Evolutionary conservation across 2,888 invertebrate genomes (phyloP).

Genomic region (Carterocephalus palaemon): DNA sequence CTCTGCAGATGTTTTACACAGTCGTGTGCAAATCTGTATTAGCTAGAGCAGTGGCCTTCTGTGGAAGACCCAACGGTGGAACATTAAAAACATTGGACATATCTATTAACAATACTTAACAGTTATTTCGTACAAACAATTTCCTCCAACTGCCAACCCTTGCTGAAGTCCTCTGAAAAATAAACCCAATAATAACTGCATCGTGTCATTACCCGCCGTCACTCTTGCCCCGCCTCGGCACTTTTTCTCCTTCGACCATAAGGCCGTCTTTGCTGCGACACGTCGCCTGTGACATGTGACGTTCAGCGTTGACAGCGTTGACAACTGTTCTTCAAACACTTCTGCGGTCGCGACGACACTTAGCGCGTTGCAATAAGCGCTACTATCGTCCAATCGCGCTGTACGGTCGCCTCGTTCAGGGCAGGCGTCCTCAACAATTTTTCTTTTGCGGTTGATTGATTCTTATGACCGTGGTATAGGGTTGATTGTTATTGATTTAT

Average conservation of each 20-base stretch:
- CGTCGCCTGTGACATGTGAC: slow-evolving; percentile 56
- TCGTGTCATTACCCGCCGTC: slow-evolving; percentile 11
- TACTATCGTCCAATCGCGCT: slow-evolving; percentile 31
- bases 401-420: slow-evolving; percentile 37
- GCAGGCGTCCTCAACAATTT: slow-evolving; percentile 44
- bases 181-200: slow-evolving; percentile 11
- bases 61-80: too few relatives aligned
- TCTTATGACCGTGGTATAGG: slow-evolving; percentile 39
- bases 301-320: slow-evolving; percentile 59
- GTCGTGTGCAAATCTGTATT: too few relatives aligned
- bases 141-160: not conserved
- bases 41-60: too few relatives aligned
- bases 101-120: too few relatives aligned
- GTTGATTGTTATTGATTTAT: slow-evolving; percentile 32
- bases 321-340: slow-evolving; percentile 32
- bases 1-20: too few relatives aligned
- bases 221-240: slow-evolving; percentile 30
- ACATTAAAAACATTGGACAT: too few relatives aligned
- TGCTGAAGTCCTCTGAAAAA: too few relatives aligned
- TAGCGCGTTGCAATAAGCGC: slow-evolving; percentile 34
- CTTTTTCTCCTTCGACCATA: slow-evolving; percentile 45
- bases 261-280: slow-evolving; percentile 56
- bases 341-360: slow-evolving; percentile 22
- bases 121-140: too few relatives aligned
- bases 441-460: slow-evolving; percentile 37